These are phyloP conservation scores for Agrypnus murinus DNA, from an alignment of 2,888 invertebrate genomes.

Conservation along the genomic window DNA sequence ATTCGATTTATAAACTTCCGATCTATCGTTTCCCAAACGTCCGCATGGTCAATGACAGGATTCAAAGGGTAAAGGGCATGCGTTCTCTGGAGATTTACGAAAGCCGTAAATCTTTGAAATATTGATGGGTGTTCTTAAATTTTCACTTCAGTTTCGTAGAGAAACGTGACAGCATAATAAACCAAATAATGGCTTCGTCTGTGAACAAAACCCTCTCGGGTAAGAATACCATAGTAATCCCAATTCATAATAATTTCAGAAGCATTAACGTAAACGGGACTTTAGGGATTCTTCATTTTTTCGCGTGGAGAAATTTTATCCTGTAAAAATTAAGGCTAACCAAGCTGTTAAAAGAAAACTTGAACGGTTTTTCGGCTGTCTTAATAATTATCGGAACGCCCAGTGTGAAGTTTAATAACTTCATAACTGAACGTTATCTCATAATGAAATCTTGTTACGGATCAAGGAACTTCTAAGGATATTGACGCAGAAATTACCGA, in stretches of 20 bases:
- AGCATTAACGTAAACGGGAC: constrained; percentile 8
- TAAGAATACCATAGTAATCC: constrained; percentile 7
- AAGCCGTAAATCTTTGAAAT: constrained; percentile 31
- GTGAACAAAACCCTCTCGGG: constrained; percentile 12
- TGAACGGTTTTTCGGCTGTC: neutral
- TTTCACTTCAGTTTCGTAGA: constrained; percentile 19
- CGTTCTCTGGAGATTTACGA: constrained; percentile 4
- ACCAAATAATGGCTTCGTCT: constrained; percentile 28
- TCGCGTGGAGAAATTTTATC: neutral
- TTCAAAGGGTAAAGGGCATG: constrained; percentile 15
- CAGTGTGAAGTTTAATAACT: constrained; percentile 32
- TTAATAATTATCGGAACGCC: constrained; percentile 19
- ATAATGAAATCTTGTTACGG: constrained; percentile 35
- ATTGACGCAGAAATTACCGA: constrained; percentile 27
- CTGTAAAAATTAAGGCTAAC: neutral
- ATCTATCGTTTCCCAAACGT: neutral
- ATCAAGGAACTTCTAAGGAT: constrained; percentile 25
- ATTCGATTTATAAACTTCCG: constrained; percentile 16
- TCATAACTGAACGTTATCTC: constrained; percentile 30
- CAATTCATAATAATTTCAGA: constrained; percentile 20
- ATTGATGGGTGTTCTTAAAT: constrained; percentile 28
- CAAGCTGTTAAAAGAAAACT: neutral
- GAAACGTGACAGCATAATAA: constrained; percentile 25
- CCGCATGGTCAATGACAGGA: constrained; percentile 11
- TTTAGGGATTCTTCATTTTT: neutral